Evolutionary conservation across 2,888 invertebrate genomes (phyloP), one percentile per base, ranked within the genome.

Genomic region (Rhopalosiphum nymphaeae): DNA sequence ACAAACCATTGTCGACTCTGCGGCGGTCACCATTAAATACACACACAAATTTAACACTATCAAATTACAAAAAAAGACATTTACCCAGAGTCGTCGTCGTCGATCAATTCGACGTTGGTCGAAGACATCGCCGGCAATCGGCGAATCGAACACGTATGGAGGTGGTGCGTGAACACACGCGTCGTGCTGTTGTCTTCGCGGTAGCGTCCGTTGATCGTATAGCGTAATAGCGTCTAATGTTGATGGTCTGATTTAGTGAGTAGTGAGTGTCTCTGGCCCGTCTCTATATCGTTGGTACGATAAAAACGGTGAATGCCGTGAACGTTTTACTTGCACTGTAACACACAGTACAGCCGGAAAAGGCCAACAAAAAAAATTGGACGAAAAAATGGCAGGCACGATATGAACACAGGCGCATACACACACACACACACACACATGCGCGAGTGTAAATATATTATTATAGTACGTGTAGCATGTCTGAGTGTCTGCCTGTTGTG

Each of bases 21-120:
- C 36, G 21, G 78, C 78, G 36, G 78, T 78, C 21, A 78, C 36
- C 78, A 36, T 16, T 16, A 67, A n/a, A 67, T 1, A n/a, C 10
- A 29, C 7, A 91, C 2, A 88, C 16, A 56, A 53, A 26, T 53
- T 86, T 56, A 36, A 88, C 11, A 88, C 29, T 21, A 61, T 44
- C 10, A 53, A 49, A 86, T 86, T n/a, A 86, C 36, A 44, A 61
- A 93, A 46, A 89, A 90, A 85, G 25, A 36, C 26, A 25, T 10
- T 94, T 94, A 94, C 94, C 94, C 94, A 91, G 94, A 91, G 1
- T 94, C 94, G 90, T 94, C 94, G 49, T 94, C 94, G 57, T 94
- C 94, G 53, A 94, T 94, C 44, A 94, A 44, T 91, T 91, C 94
- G 61, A 94, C 91, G 11, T 94, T 94, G 7, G 86, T 61, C 36